Evolutionary conservation across 37 sponge, comb jelly and placozoan genomes (phyloP), one percentile per base, ranked within the genome.

Genomic region (Haliclona indistincta): DNA sequence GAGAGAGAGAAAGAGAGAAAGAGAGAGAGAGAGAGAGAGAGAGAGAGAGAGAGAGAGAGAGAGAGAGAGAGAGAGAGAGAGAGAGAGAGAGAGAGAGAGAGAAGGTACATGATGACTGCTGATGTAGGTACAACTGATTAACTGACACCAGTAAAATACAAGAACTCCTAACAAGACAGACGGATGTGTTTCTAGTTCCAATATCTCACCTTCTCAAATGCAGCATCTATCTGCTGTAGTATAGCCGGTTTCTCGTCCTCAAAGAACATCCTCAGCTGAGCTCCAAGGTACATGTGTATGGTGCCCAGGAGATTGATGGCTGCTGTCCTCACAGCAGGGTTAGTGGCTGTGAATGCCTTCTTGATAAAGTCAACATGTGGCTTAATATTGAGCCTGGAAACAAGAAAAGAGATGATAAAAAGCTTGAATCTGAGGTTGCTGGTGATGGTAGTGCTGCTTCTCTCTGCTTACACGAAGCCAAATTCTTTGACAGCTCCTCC

Each of bases 231-330:
- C 67, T 91, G 93, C 43, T 75, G 64, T 35, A 83, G 56, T 0
- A 94, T 56, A 6, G 93, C 88, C 51, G 95, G 78, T 47, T 94
- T 94, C 67, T 84, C 83, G 19, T 83, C 91, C 43, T 91, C 95
- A 79, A 94, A 87, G 85, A 91, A 91, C 54, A 83, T 63, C 52
- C 89, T 82, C 53, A 91, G 76, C 56, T 78, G 88, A 43, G 88
- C 80, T 53, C 89, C 89, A 17, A 91, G 2, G 73, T 91, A 91
- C 58, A 91, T 45, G 56, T 75, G 37, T 52, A 91, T 67, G 17
- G 78, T 80, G 2, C 84, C 84, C 19, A 91, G 81, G 26, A 91
- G 77, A 56, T 51, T 79, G 52, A 91, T 75, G 45, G 93, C 93
- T 38, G 93, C 33, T 3, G 84, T 78, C 23, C 93, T 52, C 29